Evolutionary conservation across 2,113 vertebrate genomes (phyloP), one percentile per base, ranked within the genome.

Genomic region (Bos javanicus): DNA sequence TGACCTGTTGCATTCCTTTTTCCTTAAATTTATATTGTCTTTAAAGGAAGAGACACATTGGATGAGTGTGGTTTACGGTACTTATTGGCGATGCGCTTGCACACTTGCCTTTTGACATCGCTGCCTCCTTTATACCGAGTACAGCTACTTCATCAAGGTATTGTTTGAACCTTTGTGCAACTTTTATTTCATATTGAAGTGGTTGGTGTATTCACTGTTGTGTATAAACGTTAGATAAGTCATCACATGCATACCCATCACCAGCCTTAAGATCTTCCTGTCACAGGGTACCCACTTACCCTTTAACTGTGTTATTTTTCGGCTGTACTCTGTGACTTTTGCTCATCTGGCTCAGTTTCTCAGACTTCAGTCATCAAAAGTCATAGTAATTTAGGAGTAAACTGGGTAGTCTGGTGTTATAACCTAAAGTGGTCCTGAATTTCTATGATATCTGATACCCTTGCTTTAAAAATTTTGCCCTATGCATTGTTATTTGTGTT

Each of bases 71-170:
- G 99, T 30, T 98, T 99, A 90, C 98, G 99, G 64, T 99, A 99
- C 97, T 96, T 99, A 93, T 91, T 99, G 98, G 99, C 99, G n/a
- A 99, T 99, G 99, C 99, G 99, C 83, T 98, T 99, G 95, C 99
- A 99, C 93, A 99, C 99, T 14, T 99, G 99, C 98, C 99, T 99
- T 97, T 99, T 99, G 97, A 99, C 99, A 52, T 99, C 99, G 2
- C 99, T 99, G 96, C 99, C 99, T 16, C 99, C 99, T 7, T 98
- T 99, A 19, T 99, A 99, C 98, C 99, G 99, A 25, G 99, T 99
- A 90, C 99, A 99, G 98, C 99, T 99, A 30, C 99, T 99, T 10
- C 99, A 99, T 98, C 99, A 99, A 99, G 99, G 99, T 99, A 99
- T 62, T 71, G n/a, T 83, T 90, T 83, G 76, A 89, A 36, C 21